Percentiles rank a stretch among this genome's conserved stretches.
Conservation (phyloP, 2,797 vertebrate species). For the Semotilus atromaculatus region DNA sequence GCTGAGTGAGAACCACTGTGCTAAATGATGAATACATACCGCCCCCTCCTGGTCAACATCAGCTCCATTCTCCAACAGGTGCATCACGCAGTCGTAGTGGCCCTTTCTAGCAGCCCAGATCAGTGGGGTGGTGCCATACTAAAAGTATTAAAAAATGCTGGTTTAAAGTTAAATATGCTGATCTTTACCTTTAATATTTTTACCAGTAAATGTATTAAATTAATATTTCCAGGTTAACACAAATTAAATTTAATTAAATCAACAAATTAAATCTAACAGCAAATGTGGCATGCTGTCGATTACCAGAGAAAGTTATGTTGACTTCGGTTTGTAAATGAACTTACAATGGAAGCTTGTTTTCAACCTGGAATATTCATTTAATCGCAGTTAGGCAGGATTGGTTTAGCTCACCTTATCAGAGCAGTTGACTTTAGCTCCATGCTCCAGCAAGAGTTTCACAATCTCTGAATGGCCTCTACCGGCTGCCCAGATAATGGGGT, state of each 20-base stretch:
- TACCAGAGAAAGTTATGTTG: neutral
- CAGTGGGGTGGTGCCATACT: conserved; percentile 96
- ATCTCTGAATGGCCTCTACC: conserved; percentile 92
- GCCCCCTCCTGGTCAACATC: conserved; percentile 98
- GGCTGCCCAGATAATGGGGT: conserved; percentile 97
- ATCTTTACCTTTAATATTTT: neutral
- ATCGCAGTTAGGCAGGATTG: neutral
- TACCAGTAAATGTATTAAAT: neutral
- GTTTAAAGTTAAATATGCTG: neutral
- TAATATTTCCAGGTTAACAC: neutral
- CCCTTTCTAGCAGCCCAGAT: conserved; percentile 97
- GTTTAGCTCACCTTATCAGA: conserved; percentile 89
- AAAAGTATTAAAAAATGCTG: neutral
- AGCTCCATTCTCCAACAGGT: conserved; percentile 91
- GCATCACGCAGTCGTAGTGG: conserved; percentile 91
- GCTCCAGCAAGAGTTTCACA: conserved; percentile 85
- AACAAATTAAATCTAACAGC: neutral
- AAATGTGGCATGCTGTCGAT: neutral
- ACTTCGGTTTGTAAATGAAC: neutral
- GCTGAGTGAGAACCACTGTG: neutral
- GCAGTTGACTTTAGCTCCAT: conserved; percentile 96
- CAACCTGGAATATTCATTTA: neutral
- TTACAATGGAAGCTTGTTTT: neutral
- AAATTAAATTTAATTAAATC: neutral
- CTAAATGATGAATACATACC: conserved; percentile 74